Percentiles rank a stretch among this genome's conserved stretches.
These are phyloP conservation scores for Passer domesticus DNA, from an alignment of 2,113 vertebrate species.

Conservation along the genomic window DNA sequence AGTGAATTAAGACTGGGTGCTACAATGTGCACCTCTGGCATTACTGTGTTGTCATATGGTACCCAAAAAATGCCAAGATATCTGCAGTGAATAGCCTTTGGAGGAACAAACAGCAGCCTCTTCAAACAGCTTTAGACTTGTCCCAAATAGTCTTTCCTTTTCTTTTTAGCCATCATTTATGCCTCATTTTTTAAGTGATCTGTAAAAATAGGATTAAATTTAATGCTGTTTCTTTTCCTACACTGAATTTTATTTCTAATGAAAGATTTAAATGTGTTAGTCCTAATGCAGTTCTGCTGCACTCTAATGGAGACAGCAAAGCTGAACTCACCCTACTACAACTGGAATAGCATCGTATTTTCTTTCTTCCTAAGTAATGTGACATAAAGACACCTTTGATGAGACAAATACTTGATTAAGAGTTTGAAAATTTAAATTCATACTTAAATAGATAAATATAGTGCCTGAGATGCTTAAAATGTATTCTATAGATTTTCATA, in stretches of 20 bases:
- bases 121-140: neutral
- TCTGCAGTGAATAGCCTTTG: neutral
- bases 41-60: neutral
- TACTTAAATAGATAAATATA: neutral
- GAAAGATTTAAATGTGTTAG: neutral
- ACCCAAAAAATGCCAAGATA: neutral
- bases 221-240: neutral
- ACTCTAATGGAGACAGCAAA: neutral
- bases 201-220: neutral
- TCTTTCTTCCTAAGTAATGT: neutral
- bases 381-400: neutral
- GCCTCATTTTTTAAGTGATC: neutral
- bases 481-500: neutral
- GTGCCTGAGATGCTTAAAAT: neutral
- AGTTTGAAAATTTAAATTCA: neutral
- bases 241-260: slow-evolving; percentile 10
- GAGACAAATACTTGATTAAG: neutral
- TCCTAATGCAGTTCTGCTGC: neutral
- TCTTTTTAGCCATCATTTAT: neutral
- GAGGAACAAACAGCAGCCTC: neutral
- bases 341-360: neutral
- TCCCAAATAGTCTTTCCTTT: neutral
- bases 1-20: neutral
- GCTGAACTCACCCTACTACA: neutral
- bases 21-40: neutral